A percentile compares a stretch with the other conserved stretches of the same genome.
Evolutionary conservation across 1,140 invertebrate genomes (phyloP).

Genomic region (Metaphire vulgaris): DNA sequence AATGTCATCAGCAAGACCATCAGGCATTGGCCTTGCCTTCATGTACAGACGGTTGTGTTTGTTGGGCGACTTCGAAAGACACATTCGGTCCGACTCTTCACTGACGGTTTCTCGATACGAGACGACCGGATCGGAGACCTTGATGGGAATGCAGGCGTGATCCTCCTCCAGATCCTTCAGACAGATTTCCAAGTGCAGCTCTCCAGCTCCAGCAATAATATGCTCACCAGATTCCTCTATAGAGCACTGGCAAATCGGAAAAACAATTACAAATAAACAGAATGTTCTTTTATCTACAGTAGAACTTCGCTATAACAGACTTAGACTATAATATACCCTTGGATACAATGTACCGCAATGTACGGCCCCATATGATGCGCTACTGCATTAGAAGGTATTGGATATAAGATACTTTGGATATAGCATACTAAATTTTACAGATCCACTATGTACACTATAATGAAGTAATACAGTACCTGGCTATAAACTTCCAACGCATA

Average conservation of each 20-base stretch:
- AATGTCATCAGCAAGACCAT: conserved; percentile 93
- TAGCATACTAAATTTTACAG: too few relatives aligned
- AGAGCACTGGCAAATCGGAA: background rate
- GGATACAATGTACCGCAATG: too few relatives aligned
- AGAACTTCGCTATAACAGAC: too few relatives aligned
- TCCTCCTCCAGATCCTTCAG: conserved; percentile 99
- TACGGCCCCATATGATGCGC: too few relatives aligned
- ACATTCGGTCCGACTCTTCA: conserved; percentile 90
- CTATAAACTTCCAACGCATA: too few relatives aligned
- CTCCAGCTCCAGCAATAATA: conserved; percentile 98
- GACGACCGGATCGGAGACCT: conserved; percentile 80
- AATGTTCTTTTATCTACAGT: conserved; percentile 40
- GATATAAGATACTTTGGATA: too few relatives aligned
- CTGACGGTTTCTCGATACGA: conserved; percentile 95
- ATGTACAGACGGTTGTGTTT: conserved; percentile 99
- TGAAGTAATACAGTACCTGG: too few relatives aligned
- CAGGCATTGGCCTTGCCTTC: conserved; percentile 90
- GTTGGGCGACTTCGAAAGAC: conserved; percentile 98
- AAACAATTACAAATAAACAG: background rate
- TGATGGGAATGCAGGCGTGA: conserved; percentile 97
- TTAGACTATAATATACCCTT: too few relatives aligned
- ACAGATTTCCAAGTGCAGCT: conserved; percentile 99
- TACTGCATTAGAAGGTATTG: too few relatives aligned
- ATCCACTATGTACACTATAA: too few relatives aligned
- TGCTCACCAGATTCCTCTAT: conserved; percentile 99